phyloP scores from a whole-genome alignment of 2,888 invertebrate species.

The Oegoconia quadripuncta region DNA sequence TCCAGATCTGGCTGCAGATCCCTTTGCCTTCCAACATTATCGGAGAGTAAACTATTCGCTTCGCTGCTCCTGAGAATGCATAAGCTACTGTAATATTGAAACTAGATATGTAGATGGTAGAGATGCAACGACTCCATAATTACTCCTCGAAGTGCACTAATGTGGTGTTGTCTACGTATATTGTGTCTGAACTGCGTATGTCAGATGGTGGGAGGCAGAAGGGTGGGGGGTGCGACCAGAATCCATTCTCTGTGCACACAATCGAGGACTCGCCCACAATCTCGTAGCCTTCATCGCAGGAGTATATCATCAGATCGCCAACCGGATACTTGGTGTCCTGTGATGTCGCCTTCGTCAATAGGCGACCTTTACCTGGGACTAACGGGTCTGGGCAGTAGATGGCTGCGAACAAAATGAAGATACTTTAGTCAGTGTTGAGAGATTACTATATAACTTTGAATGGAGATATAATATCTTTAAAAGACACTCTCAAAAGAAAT shows the following conservation, averaged over 20 bases:
- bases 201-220: constrained; percentile 80
- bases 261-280: constrained; percentile 87
- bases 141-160: constrained; percentile 53
- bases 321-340: constrained; percentile 84
- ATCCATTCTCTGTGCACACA: constrained; percentile 92
- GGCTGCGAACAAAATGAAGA: constrained; percentile 74
- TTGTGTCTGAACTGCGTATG: constrained; percentile 53
- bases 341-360: constrained; percentile 53
- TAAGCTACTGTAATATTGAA: too few species aligned
- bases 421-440: too few species aligned
- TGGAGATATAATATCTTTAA: too few species aligned
- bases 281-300: constrained; percentile 55
- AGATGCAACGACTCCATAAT: too few species aligned
- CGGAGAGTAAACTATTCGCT: too few species aligned
- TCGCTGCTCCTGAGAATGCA: too few species aligned
- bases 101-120: too few species aligned
- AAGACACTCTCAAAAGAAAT: too few species aligned
- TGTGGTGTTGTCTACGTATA: constrained; percentile 62
- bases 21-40: too few species aligned
- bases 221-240: constrained; percentile 93
- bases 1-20: too few species aligned
- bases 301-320: constrained; percentile 89
- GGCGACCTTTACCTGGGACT: constrained; percentile 83
- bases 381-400: constrained; percentile 89
- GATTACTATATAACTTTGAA: too few species aligned